These are phyloP conservation scores for Sternarchorhynchus goeldii DNA, from an alignment of 2,797 vertebrate genomes.

Conservation along the genomic window DNA sequence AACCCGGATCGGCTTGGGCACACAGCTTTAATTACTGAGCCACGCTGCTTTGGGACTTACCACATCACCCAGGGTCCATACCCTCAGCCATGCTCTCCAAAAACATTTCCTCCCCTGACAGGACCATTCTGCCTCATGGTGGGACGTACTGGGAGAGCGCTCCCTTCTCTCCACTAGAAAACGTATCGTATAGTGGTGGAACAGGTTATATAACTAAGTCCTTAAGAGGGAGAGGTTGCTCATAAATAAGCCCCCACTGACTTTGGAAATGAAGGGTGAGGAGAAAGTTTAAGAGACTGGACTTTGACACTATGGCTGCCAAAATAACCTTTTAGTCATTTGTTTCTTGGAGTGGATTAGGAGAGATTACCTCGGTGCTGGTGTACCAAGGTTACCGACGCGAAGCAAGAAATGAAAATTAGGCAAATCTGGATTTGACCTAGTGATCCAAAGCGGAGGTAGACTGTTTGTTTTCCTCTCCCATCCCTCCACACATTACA, in stretches of 20 bases:
- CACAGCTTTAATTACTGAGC: neutral
- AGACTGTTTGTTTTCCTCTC: neutral
- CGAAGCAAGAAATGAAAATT: neutral
- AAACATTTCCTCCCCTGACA: constrained; percentile 12
- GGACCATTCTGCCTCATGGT: constrained; percentile 38
- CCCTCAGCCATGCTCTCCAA: constrained; percentile 22
- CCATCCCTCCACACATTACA: neutral
- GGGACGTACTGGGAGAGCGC: constrained; percentile 31
- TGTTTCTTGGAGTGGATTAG: constrained; percentile 37
- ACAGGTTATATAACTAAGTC: constrained; percentile 3
- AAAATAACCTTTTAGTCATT: constrained; percentile 39
- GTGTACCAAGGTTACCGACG: constrained; percentile 36
- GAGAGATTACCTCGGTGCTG: constrained; percentile 45
- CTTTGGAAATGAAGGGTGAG: neutral
- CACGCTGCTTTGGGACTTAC: constrained; percentile 3
- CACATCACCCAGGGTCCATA: constrained; percentile 18
- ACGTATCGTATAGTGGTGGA: neutral
- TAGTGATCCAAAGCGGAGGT: neutral
- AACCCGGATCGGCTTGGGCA: neutral
- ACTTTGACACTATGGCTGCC: constrained; percentile 33
- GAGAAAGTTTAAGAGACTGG: constrained; percentile 7
- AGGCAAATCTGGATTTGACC: constrained; percentile 47
- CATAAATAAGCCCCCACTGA: constrained; percentile 1
- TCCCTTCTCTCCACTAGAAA: neutral
- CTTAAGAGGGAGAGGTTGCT: neutral